Evolutionary conservation across 2,113 vertebrate genomes (phyloP), one percentile per base, ranked within the genome.

Genomic region (Bucco capensis): DNA sequence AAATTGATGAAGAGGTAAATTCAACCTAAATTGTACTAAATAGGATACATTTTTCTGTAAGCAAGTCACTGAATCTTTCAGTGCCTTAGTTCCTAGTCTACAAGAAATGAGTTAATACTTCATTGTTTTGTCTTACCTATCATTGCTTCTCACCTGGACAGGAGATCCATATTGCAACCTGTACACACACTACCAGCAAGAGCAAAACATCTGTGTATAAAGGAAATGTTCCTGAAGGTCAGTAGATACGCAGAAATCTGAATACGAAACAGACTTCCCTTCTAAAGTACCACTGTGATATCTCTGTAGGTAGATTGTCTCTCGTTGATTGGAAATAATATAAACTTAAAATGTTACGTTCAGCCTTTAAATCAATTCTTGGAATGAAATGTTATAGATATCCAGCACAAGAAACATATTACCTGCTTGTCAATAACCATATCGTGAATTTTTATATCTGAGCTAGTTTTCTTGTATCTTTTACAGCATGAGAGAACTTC

Each of bases 1-100:
- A 88, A 92, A 61, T 86, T 73, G 56, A 78, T 67, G 57, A 81
- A 72, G 70, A 87, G 17, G 28, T 78, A 89, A 75, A 86, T 90
- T 93, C 40, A 72, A 12, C 44, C 31, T 79, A 62, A 92, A 53
- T 82, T 79, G 33, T 46, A 38, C 71, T 56, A 89, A 79, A 70
- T 30, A 72, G 1, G 21, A 27, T 70, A 28, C 0, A 0, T 40
- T 28, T 47, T 25, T 83, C 67, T 71, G 18, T 58, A 79, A 79
- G 22, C 19, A 87, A 66, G 21, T 80, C 69, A 74, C 31, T 1
- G 3, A 88, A 80, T 62, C 35, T 88, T 91, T 66, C 27, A 60
- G 6, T 50, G 25, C 8, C 5, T 14, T 46, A 42, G 18, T 24
- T 88, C 16, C 14, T 30, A 33, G 4, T 56, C 46, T 80, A 10